Evolutionary conservation across 2,888 invertebrate genomes (phyloP).

Genomic region (Allophyes oxyacanthae): DNA sequence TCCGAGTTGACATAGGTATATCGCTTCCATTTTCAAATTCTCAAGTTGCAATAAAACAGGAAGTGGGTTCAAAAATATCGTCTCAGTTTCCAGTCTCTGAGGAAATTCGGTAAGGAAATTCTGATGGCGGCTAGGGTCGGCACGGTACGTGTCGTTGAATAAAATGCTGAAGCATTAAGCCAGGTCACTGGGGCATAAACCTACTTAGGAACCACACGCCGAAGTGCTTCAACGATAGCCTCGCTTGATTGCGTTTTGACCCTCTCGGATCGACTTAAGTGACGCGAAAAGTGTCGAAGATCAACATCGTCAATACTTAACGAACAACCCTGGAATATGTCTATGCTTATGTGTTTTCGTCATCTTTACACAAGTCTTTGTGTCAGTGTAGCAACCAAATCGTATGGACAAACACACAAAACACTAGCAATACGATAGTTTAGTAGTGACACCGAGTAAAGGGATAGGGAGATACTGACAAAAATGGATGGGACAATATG

Average conservation of each 20-base stretch:
- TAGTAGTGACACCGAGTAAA: too few species aligned
- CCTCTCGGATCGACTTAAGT: conserved; percentile 45
- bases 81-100: conserved; percentile 62
- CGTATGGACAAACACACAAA: too few species aligned
- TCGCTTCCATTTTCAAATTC: conserved; percentile 55
- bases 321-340: conserved; percentile 29
- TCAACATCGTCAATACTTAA: conserved; percentile 43
- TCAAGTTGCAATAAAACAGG: conserved; percentile 57
- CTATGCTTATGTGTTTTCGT: not conserved
- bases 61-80: conserved; percentile 57
- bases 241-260: conserved; percentile 48
- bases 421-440: too few species aligned
- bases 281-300: conserved; percentile 41
- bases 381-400: too few species aligned
- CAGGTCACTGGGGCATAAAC: conserved; percentile 63
- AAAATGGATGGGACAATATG: too few species aligned
- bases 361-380: not conserved
- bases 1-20: conserved; percentile 49
- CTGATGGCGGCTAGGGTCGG: conserved; percentile 51
- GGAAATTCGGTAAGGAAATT: conserved; percentile 66
- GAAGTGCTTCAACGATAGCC: conserved; percentile 46
- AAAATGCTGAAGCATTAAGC: conserved; percentile 62
- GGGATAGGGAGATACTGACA: too few species aligned
- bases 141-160: conserved; percentile 63
- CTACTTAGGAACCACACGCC: conserved; percentile 53